phyloP scores from a whole-genome alignment of 2,113 vertebrate species.

The Ceyx melanurus region DNA sequence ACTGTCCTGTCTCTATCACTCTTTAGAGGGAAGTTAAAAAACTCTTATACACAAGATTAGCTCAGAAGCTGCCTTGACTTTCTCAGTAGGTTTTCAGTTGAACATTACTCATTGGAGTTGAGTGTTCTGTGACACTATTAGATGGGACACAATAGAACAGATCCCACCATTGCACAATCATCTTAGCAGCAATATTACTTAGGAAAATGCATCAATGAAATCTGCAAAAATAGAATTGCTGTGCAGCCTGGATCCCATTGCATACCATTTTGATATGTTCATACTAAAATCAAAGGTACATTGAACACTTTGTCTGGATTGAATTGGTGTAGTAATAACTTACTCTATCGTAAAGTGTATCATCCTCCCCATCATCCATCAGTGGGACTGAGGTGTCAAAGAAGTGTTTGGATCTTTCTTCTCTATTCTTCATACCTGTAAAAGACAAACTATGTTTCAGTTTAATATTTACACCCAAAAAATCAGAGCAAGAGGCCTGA shows the following conservation, averaged over 20 bases:
- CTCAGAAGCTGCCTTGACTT: neutral
- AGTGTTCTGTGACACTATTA: neutral
- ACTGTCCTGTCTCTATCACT: neutral
- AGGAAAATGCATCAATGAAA: neutral
- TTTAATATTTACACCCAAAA: neutral
- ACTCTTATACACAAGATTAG: neutral
- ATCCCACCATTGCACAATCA: neutral
- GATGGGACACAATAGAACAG: neutral
- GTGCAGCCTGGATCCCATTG: neutral
- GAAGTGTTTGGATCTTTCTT: constrained; percentile 96
- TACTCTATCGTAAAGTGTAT: constrained; percentile 89
- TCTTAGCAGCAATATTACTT: neutral
- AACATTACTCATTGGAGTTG: neutral
- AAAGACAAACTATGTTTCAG: neutral
- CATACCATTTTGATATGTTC: neutral
- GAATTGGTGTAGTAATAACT: neutral
- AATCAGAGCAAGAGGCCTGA: neutral
- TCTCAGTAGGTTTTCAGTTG: neutral
- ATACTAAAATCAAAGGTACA: neutral
- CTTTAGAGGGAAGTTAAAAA: neutral
- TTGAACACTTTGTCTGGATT: neutral
- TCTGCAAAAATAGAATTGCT: neutral
- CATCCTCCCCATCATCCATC: constrained; percentile 92
- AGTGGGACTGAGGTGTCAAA: constrained; percentile 92
- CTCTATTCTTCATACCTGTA: constrained; percentile 95